These are phyloP conservation scores for Ammodytes marinus DNA, from an alignment of 2,113 vertebrate genomes.

Conservation along the genomic window DNA sequence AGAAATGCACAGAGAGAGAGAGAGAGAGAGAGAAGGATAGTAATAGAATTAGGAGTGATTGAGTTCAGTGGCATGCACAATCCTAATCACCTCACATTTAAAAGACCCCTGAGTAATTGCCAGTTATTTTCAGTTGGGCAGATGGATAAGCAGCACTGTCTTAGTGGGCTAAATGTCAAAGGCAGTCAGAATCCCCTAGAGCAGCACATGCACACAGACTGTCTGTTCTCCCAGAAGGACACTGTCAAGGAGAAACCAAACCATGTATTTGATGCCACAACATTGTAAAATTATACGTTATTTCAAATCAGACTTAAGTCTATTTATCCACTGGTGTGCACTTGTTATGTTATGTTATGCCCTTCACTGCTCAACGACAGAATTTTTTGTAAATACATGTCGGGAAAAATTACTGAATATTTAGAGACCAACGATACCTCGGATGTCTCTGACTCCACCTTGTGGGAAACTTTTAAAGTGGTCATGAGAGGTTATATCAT, in stretches of 20 bases:
- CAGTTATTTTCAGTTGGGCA: constrained; percentile 42
- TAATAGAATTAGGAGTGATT: constrained; percentile 69
- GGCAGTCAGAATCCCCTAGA: constrained; percentile 23
- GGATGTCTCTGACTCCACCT: too few species aligned
- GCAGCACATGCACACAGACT: constrained; percentile 36
- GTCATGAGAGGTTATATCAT: too few species aligned
- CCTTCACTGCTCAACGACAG: too few species aligned
- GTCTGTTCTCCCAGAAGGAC: constrained; percentile 32
- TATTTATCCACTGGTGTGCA: background rate
- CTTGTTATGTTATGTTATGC: background rate
- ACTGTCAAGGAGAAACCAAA: constrained; percentile 47
- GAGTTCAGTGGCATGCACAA: constrained; percentile 52
- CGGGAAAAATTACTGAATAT: too few species aligned
- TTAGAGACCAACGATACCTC: too few species aligned
- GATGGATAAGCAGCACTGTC: constrained; percentile 55
- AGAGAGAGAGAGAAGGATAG: constrained; percentile 1
- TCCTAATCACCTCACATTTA: constrained; percentile 65
- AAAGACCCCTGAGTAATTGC: constrained; percentile 59
- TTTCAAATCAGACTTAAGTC: background rate
- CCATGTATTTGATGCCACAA: background rate
- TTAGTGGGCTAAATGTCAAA: constrained; percentile 65
- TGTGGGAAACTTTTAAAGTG: too few species aligned
- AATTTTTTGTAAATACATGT: too few species aligned
- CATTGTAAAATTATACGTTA: background rate
- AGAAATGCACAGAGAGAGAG: constrained; percentile 2